These are phyloP conservation scores for Erpobdella octoculata DNA, from an alignment of 2,888 invertebrate species.

Conservation along the genomic window DNA sequence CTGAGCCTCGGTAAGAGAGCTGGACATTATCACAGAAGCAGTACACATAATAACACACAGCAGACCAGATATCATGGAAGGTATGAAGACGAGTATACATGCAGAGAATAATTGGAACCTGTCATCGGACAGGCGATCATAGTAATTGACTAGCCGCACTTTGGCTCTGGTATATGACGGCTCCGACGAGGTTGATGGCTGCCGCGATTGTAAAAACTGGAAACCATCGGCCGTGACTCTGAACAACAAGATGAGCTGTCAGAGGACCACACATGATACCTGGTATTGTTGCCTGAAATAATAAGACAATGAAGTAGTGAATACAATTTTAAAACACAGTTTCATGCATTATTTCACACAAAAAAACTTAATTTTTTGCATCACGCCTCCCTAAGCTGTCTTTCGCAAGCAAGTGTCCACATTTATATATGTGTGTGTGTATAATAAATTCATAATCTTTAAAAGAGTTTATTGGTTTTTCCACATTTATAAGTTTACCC, in stretches of 20 bases:
- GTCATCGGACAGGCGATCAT: slow-evolving; percentile 13
- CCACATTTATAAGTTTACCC: no score
- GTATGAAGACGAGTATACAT: not conserved
- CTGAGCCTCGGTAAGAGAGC: no score
- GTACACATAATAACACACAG: no score
- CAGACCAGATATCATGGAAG: no score
- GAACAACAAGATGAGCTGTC: slow-evolving; percentile 66
- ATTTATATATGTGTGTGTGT: not conserved
- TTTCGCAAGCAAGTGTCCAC: not conserved
- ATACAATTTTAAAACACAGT: no score
- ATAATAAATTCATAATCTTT: no score
- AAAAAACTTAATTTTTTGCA: not conserved
- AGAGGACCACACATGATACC: slow-evolving; percentile 69
- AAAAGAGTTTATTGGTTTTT: no score
- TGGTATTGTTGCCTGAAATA: slow-evolving; percentile 64
- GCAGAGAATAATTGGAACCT: no score
- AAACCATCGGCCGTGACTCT: slow-evolving; percentile 66
- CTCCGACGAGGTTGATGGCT: slow-evolving; percentile 65
- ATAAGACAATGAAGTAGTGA: no score
- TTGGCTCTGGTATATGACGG: slow-evolving; percentile 66
- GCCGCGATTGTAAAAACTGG: slow-evolving; percentile 68
- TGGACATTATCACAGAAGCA: no score
- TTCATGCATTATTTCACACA: no score
- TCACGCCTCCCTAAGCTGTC: not conserved
- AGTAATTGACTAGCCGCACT: slow-evolving; percentile 57